Conservation (phyloP, 2,888 invertebrate genomes). For the Drosophila parthenogenetica region DNA sequence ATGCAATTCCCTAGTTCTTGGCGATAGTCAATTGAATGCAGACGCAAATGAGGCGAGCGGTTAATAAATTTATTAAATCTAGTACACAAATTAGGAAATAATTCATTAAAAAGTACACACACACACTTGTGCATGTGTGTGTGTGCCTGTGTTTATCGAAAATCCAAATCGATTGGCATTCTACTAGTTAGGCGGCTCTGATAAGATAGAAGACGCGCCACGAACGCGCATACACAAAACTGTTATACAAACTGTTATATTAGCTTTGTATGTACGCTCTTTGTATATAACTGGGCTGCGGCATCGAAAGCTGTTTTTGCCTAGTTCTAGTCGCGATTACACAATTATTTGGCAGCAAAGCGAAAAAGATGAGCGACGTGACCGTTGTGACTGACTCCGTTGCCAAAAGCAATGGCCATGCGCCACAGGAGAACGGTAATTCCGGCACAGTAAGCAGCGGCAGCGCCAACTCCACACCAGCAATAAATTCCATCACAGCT, state of each 20-base stretch:
- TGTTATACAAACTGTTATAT: constrained; percentile 11
- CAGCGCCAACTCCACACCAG: not conserved
- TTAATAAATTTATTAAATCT: constrained; percentile 4
- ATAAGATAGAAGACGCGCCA: constrained; percentile 67
- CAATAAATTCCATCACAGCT: constrained; percentile 3
- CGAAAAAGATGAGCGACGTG: constrained; percentile 52
- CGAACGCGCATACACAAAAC: constrained; percentile 15
- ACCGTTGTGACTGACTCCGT: constrained; percentile 22
- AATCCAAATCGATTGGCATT: constrained; percentile 71
- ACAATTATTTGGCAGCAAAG: constrained; percentile 52
- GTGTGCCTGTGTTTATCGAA: constrained; percentile 34
- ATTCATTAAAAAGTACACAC: too few species aligned
- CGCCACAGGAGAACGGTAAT: constrained; percentile 21
- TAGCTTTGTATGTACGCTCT: not conserved
- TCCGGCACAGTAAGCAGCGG: not conserved
- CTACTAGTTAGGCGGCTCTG: constrained; percentile 71
- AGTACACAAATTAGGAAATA: constrained; percentile 14
- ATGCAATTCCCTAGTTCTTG: constrained; percentile 29
- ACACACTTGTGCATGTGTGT: not conserved
- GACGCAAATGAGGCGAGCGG: constrained; percentile 21
- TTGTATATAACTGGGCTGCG: constrained; percentile 34
- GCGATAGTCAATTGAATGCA: constrained; percentile 34
- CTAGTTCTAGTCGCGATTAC: constrained; percentile 57
- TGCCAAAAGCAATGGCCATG: constrained; percentile 30
- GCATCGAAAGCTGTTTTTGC: constrained; percentile 33